Percentiles rank a stretch among this genome's conserved stretches.
Conservation (phyloP, 2,888 invertebrate species). For the Antitype chi region DNA sequence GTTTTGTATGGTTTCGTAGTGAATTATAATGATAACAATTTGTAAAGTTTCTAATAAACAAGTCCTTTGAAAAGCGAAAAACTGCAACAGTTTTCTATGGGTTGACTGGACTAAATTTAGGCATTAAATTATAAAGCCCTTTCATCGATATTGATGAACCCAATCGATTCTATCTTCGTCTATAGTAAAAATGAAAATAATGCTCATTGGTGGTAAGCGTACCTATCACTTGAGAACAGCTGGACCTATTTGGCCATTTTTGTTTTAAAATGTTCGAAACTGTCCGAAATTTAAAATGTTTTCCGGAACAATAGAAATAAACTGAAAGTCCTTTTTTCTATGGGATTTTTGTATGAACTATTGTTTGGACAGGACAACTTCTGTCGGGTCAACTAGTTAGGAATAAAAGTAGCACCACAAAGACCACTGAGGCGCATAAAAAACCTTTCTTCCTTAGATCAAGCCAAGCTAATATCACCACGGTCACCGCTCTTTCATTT, state of each 20-base stretch:
- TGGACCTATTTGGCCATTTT: not conserved
- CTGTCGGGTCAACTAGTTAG: not conserved
- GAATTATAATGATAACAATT: not conserved
- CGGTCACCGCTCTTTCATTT: not conserved
- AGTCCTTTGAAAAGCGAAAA: not conserved
- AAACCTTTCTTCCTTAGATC: not conserved
- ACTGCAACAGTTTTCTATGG: not conserved
- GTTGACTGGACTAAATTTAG: not conserved
- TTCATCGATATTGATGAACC: not conserved
- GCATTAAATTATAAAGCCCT: not conserved
- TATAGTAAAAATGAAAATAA: not conserved
- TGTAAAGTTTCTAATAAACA: not conserved
- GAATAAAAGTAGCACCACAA: not conserved
- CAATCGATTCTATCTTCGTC: no score
- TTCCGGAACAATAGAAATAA: not conserved
- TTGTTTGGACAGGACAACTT: not conserved
- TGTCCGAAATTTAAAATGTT: not conserved
- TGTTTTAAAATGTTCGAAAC: not conserved
- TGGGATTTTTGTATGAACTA: not conserved
- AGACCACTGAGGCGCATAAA: not conserved
- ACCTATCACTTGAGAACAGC: not conserved
- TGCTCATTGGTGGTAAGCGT: not conserved
- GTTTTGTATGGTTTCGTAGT: no score
- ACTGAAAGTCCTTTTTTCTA: not conserved
- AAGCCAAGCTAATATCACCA: conserved; percentile 4